Conservation (phyloP, 2,888 invertebrate genomes). For the Resseliella maxima region DNA sequence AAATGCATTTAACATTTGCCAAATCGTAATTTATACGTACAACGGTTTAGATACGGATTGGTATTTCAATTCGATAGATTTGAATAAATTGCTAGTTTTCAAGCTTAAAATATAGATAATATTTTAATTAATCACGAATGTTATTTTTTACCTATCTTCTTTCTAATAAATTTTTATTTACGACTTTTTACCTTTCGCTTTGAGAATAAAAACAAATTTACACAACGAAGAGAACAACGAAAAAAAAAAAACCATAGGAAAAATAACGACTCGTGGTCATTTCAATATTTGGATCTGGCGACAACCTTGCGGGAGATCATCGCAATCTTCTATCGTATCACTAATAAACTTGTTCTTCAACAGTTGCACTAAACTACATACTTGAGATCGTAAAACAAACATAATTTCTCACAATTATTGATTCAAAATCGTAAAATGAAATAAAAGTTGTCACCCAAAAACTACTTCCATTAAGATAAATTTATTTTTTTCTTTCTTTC, state of each 20-base stretch:
- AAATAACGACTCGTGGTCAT: neutral
- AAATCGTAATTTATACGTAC: neutral
- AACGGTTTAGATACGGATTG: neutral
- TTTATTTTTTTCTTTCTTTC: neutral
- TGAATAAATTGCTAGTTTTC: neutral
- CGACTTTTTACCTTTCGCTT: slow-evolving; percentile 33
- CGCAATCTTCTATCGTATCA: neutral
- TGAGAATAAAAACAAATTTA: neutral
- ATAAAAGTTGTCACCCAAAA: neutral
- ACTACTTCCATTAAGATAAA: neutral
- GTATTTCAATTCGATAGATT: neutral
- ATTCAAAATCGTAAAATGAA: neutral
- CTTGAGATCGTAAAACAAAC: neutral
- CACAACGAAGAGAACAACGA: too few species aligned
- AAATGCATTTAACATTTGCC: neutral
- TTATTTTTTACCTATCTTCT: neutral
- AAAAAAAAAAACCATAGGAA: too few species aligned
- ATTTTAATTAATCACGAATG: neutral
- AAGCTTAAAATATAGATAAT: neutral
- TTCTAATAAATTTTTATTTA: neutral
- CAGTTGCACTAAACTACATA: neutral
- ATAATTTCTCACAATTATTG: slow-evolving; percentile 8
- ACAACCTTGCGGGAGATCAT: neutral
- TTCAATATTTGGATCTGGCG: neutral
- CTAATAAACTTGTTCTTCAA: neutral